Evolutionary conservation across 2,113 vertebrate species (phyloP), one percentile per base, ranked within the genome.

Genomic region (Sitta europaea): DNA sequence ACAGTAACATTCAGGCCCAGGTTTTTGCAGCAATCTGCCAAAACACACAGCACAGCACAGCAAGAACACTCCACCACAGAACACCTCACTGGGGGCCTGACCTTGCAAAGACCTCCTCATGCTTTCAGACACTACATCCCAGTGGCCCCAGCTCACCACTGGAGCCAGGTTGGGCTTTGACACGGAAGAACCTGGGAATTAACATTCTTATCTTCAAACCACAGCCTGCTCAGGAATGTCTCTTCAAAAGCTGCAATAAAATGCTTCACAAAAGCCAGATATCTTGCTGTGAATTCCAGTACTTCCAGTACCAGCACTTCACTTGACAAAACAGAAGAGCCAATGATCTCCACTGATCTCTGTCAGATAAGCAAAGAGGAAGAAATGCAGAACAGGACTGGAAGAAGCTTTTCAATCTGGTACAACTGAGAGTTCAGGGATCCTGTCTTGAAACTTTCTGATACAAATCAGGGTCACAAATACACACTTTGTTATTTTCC

Each of bases 131-230:
- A 4, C 2, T 17, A 7, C 33, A 62, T 62, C 28, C 43, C 70
- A 14, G 27, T 4, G 43, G 78, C 71, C 51, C 24, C 79, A 61
- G 81, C 36, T 87, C 84, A 75, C 70, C 61, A 13, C 53, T 28
- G 70, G 42, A 65, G 73, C 59, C 72, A 86, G 82, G 50, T 91
- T 45, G 73, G 71, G 86, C 57, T 94, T 86, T 0, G 0, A 36
- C 76, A 54, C 13, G 7, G 90, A 73, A 90, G 47, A 90, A 77
- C 51, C 77, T 63, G 65, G 51, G 85, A 90, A 90, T 88, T 89
- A 92, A 94, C 88, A 62, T 58, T 81, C 91, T 97, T 94, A 95
- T 96, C 95, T 96, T 57, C 80, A 96, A 91, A 87, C 65, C 63
- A 55, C 76, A 96, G 84, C 40, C 63, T 0, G 3, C 59, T 86